Percentiles rank a stretch among this genome's conserved stretches.
Evolutionary conservation across 2,888 invertebrate genomes (phyloP).

Genomic region (Isoperla grammatica): DNA sequence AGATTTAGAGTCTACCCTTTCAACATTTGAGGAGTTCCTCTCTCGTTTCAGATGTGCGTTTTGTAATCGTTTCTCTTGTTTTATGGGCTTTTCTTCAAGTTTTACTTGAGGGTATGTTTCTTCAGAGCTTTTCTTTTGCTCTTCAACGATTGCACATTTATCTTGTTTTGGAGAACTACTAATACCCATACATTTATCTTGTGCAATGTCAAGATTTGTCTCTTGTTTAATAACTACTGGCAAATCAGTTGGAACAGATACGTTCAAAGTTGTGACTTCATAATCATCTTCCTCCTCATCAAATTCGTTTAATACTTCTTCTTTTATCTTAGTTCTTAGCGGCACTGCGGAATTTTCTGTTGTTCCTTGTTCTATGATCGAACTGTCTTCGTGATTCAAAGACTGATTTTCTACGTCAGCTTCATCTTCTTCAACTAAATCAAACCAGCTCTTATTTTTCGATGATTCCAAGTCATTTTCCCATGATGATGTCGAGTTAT

Average conservation of each 20-base stretch:
- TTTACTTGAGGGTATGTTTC: background rate
- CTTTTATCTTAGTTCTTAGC: background rate
- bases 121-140: too few species aligned
- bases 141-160: too few species aligned
- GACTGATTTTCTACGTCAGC: background rate
- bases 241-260: background rate
- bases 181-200: too few species aligned
- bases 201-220: background rate
- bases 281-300: background rate
- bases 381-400: too few species aligned
- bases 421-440: slow-evolving; percentile 21
- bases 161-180: too few species aligned
- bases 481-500: background rate
- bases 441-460: slow-evolving; percentile 18
- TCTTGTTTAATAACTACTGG: background rate
- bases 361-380: background rate
- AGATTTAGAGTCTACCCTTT: too few species aligned
- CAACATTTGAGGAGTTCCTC: too few species aligned
- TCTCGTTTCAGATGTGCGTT: too few species aligned
- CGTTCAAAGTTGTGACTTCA: background rate
- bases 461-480: slow-evolving; percentile 8
- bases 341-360: slow-evolving; percentile 4
- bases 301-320: slow-evolving; percentile 7
- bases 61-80: background rate
- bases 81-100: background rate